Percentiles rank a stretch among this genome's conserved stretches.
Conservation (phyloP, 1,140 invertebrate genomes). For the Megalonaias nervosa region DNA sequence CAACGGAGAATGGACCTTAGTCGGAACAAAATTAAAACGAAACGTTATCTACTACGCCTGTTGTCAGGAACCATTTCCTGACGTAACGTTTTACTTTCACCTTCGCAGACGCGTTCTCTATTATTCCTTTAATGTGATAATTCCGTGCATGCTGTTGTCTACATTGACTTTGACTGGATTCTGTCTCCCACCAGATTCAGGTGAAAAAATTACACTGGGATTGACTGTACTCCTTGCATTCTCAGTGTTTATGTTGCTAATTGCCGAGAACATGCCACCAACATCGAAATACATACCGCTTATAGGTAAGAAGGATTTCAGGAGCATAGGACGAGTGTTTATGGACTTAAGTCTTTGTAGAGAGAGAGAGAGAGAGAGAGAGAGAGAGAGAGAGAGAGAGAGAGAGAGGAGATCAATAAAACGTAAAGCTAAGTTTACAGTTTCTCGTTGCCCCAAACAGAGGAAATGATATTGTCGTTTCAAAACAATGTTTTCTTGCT, state of each 20-base stretch:
- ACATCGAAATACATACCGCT: slow-evolving; percentile 77
- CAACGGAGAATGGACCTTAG: slow-evolving; percentile 67
- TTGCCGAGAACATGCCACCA: slow-evolving; percentile 77
- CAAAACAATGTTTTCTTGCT: too few species aligned
- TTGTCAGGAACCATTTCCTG: slow-evolving; percentile 75
- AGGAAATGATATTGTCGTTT: too few species aligned
- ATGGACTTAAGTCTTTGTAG: too few species aligned
- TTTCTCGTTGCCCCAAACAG: too few species aligned
- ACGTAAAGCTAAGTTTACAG: too few species aligned
- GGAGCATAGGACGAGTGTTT: too few species aligned
- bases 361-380: too few species aligned
- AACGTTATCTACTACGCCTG: slow-evolving; percentile 63
- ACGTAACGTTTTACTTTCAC: slow-evolving; percentile 74
- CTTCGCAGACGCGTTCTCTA: slow-evolving; percentile 64
- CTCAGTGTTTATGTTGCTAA: slow-evolving; percentile 77
- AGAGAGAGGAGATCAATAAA: too few species aligned
- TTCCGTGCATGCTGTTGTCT: slow-evolving; percentile 69
- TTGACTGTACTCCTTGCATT: slow-evolving; percentile 76
- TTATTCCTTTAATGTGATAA: slow-evolving; percentile 69
- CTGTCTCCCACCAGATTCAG: slow-evolving; percentile 64
- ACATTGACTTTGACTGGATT: slow-evolving; percentile 61
- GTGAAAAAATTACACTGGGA: slow-evolving; percentile 69
- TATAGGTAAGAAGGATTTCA: slow-evolving; percentile 70
- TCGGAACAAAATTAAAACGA: slow-evolving; percentile 61
- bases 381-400: too few species aligned